Evolutionary conservation across 2,888 invertebrate species (phyloP).

Genomic region (Cinara cedri): DNA sequence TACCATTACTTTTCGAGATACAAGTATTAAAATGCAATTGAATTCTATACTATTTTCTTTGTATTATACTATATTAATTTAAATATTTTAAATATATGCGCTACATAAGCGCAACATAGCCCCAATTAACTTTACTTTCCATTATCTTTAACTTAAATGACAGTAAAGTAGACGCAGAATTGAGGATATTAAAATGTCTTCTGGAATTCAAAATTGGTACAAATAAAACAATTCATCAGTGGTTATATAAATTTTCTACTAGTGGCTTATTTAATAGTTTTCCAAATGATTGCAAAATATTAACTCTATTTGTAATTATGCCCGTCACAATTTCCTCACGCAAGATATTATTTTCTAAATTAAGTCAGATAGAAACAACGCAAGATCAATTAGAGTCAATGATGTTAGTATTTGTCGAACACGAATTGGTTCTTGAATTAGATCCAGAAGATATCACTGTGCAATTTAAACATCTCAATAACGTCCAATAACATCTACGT

Average conservation of each 20-base stretch:
- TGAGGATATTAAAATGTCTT: background rate
- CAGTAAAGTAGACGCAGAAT: background rate
- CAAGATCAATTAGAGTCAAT: constrained; percentile 1
- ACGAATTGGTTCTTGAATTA: constrained; percentile 9
- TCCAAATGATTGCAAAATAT: too few relatives aligned
- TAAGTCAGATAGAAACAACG: background rate
- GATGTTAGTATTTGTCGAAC: constrained; percentile 16
- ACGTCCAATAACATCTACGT: too few relatives aligned
- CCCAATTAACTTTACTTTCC: background rate
- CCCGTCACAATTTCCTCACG: background rate
- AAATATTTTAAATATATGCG: too few relatives aligned
- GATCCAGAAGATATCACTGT: constrained; percentile 13
- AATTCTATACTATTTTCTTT: too few relatives aligned
- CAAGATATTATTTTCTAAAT: background rate
- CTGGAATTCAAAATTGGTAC: background rate
- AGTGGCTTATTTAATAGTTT: background rate
- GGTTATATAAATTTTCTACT: background rate
- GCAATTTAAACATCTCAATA: background rate
- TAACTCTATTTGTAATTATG: too few relatives aligned
- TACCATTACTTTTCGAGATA: too few relatives aligned
- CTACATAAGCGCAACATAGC: too few relatives aligned
- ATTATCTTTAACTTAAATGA: background rate
- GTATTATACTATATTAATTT: too few relatives aligned
- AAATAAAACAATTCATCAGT: too few relatives aligned
- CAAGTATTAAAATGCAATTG: too few relatives aligned